Evolutionary conservation across 2,888 invertebrate genomes (phyloP).

Genomic region (Chymomyza amoena): DNA sequence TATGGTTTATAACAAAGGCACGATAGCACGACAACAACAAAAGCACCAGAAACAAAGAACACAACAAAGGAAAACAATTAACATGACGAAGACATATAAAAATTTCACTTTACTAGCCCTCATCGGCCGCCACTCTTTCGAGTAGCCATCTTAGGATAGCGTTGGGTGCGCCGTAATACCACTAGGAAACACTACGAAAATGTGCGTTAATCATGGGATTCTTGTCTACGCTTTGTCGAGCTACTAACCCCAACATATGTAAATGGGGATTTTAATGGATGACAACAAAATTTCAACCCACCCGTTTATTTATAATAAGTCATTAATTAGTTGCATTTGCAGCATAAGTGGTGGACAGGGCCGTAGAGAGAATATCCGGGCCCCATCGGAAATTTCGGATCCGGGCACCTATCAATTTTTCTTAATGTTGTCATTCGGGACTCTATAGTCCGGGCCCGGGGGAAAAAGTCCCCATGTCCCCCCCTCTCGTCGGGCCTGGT

Average conservation of each 20-base stretch:
- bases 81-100: slow-evolving; percentile 72
- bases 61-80: slow-evolving; percentile 64
- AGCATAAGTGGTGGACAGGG: too few relatives aligned
- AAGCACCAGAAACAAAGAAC: slow-evolving; percentile 20
- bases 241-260: neutral
- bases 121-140: slow-evolving; percentile 1
- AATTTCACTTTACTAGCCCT: slow-evolving; percentile 36
- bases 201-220: slow-evolving; percentile 65
- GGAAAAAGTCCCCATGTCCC: too few relatives aligned
- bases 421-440: too few relatives aligned
- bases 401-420: too few relatives aligned
- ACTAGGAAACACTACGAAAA: slow-evolving; percentile 40
- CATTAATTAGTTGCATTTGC: slow-evolving; percentile 20
- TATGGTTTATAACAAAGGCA: slow-evolving; percentile 54
- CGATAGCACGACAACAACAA: slow-evolving; percentile 2
- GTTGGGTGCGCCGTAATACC: slow-evolving; percentile 45
- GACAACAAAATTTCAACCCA: neutral
- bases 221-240: slow-evolving; percentile 34
- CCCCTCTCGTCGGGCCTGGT: too few relatives aligned
- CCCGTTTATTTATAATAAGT: slow-evolving; percentile 1
- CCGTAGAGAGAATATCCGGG: too few relatives aligned
- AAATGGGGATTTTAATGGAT: neutral
- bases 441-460: too few relatives aligned
- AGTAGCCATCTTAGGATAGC: neutral
- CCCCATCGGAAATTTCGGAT: too few relatives aligned